Percentiles rank a stretch among this genome's conserved stretches.
Evolutionary conservation across 2,888 invertebrate species (phyloP).

Genomic region (Furcula furcula): DNA sequence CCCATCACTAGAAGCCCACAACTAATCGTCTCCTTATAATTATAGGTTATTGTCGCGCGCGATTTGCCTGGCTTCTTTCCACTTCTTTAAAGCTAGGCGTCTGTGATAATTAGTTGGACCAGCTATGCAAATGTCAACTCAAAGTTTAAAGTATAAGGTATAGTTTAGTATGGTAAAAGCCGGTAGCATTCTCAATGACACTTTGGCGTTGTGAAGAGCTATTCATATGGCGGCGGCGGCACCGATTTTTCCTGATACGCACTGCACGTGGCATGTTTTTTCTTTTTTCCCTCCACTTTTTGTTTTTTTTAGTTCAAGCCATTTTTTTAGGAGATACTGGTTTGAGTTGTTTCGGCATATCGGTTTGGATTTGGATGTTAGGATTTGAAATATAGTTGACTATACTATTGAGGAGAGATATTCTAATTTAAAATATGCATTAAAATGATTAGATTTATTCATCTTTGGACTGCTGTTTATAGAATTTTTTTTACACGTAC

Average conservation of each 20-base stretch:
- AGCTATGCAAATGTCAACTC: conserved; percentile 18
- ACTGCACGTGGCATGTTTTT: conserved; percentile 35
- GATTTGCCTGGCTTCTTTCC: conserved; percentile 61
- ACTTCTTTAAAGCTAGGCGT: conserved; percentile 43
- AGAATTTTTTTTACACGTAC: too few species aligned
- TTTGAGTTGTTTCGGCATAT: conserved; percentile 9
- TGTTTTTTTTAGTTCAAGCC: conserved; percentile 13
- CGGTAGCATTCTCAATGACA: conserved; percentile 43
- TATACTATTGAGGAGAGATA: too few species aligned
- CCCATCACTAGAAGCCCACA: conserved; percentile 42
- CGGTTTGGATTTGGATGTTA: too few species aligned
- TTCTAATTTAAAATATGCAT: too few species aligned
- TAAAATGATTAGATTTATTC: too few species aligned
- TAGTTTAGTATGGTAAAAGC: conserved; percentile 13
- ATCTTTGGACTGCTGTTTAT: too few species aligned
- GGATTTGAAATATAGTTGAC: too few species aligned
- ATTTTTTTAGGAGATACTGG: conserved; percentile 24
- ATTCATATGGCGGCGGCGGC: conserved; percentile 44
- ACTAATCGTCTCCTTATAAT: conserved; percentile 56
- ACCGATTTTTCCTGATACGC: conserved; percentile 42
- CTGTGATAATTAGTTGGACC: conserved; percentile 47
- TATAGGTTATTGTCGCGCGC: conserved; percentile 59
- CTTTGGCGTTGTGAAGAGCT: conserved; percentile 47
- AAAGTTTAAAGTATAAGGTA: conserved; percentile 13
- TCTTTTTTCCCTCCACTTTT: too few species aligned